phyloP scores from a whole-genome alignment of 53 echinoderm and acorn worm species.

The Echinarachnius parma region DNA sequence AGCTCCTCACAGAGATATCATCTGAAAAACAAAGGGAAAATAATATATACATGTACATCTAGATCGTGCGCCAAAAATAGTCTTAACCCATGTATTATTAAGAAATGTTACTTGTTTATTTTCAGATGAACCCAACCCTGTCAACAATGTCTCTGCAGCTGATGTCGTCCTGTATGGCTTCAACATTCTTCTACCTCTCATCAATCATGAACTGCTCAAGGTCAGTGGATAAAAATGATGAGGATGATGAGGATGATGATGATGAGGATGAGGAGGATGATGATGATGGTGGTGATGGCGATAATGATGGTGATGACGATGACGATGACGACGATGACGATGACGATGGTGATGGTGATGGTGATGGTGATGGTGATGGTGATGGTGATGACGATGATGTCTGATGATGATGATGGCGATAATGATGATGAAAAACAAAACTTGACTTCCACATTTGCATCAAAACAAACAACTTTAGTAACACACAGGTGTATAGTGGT shows the following conservation, averaged over 20 bases:
- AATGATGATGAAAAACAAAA: too few species aligned
- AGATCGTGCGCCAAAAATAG: too few species aligned
- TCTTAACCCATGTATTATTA: not conserved
- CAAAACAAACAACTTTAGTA: too few species aligned
- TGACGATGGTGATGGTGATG: constrained; percentile 4
- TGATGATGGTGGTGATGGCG: not conserved
- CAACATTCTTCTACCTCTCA: constrained; percentile 90
- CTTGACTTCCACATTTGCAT: too few species aligned
- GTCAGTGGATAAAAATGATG: constrained; percentile 39
- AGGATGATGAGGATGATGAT: not conserved
- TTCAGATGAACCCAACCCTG: constrained; percentile 23
- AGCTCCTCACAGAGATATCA: constrained; percentile 79
- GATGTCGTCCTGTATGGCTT: constrained; percentile 92
- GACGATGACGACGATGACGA: not conserved
- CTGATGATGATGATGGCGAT: not conserved
- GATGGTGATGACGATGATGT: too few species aligned
- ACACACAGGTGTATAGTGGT: too few species aligned
- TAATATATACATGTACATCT: too few species aligned
- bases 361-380: not conserved
- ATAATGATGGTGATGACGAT: not conserved
- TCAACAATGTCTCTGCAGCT: constrained; percentile 48
- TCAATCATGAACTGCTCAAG: constrained; percentile 80
- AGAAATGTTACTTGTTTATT: not conserved
- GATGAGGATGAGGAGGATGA: not conserved
- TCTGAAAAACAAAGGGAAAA: constrained; percentile 83